Base-by-base conservation (phyloP, 2,888 invertebrate species). In the Sesia bembeciformis region DNA sequence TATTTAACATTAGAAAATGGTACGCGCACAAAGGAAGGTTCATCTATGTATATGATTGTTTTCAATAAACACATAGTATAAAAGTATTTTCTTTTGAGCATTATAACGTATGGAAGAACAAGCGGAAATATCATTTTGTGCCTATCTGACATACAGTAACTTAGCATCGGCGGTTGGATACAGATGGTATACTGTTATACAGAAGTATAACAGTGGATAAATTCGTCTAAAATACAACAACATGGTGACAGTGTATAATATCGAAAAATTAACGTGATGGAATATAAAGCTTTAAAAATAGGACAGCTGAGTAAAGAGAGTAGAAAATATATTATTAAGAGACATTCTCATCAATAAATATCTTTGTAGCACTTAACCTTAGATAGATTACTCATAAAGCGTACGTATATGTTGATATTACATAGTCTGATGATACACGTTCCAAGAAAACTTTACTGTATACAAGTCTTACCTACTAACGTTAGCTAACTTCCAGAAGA, bases 241-340 rank as follows among this genome's bases (percentile, higher is more conserved):
- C 52, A 55, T 55, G 49, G 54, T 53, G 52, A 54, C 55, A 64
- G 60, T 66, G 57, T 64, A 69, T 60, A 66, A 58, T 59, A 63
- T 60, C 62, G 57, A 66, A 64, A 67, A 66, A 58, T 59, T 66
- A 55, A 54, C 51, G 46, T 8, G 46, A 23, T 23, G 53, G 56
- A 57, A 55, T 56, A 62, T 54, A 65, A 68, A 65, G 63, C 66
- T 65, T 67, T 52, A 56, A 56, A 66, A 67, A 64, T 62, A 68
- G 66, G 67, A 70, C 74, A 71, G 65, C 65, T 55, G 58, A 72
- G 72, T 68, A 68, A 66, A 68, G 63, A 63, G 60, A 62, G 63
- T 72, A 64, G 56, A 68, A 66, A 64, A 57, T 68, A 65, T 68
- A 63, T 60, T 56, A 7, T 42, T 42, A 42, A 6, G 38, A 39